Evolutionary conservation across 2,797 vertebrate genomes (phyloP).

Genomic region (Halcyon leucocephala): DNA sequence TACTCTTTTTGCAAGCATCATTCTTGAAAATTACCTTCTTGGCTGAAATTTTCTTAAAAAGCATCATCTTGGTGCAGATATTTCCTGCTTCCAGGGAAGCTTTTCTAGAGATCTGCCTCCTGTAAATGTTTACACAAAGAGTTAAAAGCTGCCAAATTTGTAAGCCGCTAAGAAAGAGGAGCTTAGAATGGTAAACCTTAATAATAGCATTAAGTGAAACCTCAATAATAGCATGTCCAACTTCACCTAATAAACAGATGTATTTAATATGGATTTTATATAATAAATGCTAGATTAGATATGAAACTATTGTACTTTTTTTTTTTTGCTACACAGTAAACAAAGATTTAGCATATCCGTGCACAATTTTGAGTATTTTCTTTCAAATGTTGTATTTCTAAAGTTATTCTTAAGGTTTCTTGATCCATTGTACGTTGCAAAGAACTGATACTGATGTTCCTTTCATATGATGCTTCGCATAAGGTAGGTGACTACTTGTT

Average conservation of each 20-base stretch:
- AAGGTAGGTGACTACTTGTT: conserved; percentile 21
- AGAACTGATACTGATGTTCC: not conserved
- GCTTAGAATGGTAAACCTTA: not conserved
- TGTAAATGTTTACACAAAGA: conserved; percentile 37
- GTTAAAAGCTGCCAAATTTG: conserved; percentile 1
- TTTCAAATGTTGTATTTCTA: not conserved
- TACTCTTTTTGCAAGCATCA: not conserved
- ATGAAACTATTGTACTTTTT: not conserved
- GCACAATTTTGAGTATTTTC: not conserved
- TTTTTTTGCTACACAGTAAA: not conserved
- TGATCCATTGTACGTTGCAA: not conserved
- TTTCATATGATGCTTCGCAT: not conserved
- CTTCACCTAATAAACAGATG: not conserved
- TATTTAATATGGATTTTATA: not conserved
- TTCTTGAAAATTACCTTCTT: conserved; percentile 9
- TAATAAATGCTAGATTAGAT: not conserved
- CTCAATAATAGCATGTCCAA: not conserved
- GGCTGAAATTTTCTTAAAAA: conserved; percentile 34
- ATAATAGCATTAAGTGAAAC: not conserved
- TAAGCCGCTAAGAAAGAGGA: not conserved
- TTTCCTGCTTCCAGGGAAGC: conserved; percentile 57
- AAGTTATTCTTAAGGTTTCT: not conserved
- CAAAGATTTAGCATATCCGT: not conserved
- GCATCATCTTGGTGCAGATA: conserved; percentile 38
- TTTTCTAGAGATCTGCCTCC: conserved; percentile 39